A percentile compares a stretch with the other conserved stretches of the same genome.
Evolutionary conservation across 2,113 vertebrate species (phyloP).

Genomic region (Bambusicola thoracicus): DNA sequence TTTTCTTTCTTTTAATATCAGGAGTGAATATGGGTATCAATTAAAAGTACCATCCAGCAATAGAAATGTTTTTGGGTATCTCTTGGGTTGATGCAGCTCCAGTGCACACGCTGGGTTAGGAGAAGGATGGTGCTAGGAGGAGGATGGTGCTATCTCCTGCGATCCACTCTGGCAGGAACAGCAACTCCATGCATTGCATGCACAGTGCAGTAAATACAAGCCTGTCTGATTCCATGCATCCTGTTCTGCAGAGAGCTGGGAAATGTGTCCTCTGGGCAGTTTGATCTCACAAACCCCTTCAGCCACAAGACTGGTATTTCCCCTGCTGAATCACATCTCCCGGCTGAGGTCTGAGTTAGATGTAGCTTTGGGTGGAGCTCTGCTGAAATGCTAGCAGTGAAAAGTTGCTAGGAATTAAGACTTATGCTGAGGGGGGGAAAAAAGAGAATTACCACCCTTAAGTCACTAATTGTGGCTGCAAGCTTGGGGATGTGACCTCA

Average conservation of each 20-base stretch:
- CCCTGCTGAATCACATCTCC: constrained; percentile 16
- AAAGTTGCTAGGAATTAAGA: neutral
- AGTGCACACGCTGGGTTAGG: neutral
- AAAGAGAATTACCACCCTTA: neutral
- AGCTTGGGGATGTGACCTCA: neutral
- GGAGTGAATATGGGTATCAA: neutral
- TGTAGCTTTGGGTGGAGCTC: neutral
- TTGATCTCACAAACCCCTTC: neutral
- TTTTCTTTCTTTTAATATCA: neutral
- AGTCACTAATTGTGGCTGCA: neutral
- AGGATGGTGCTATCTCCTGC: neutral
- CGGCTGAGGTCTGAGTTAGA: constrained; percentile 5
- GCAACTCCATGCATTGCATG: neutral
- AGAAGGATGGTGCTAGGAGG: neutral
- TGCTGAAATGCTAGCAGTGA: neutral
- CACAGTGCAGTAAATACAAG: rapidly evolving
- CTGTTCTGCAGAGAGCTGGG: neutral
- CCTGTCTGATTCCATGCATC: rapidly evolving
- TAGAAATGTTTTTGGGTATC: neutral
- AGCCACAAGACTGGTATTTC: neutral
- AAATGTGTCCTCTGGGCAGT: neutral
- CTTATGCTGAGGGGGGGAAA: neutral
- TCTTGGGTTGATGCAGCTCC: neutral
- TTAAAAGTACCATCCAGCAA: neutral
- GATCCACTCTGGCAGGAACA: neutral